Base-by-base conservation (phyloP, 1,140 invertebrate species). In the Acromyrmex charruanus region DNA sequence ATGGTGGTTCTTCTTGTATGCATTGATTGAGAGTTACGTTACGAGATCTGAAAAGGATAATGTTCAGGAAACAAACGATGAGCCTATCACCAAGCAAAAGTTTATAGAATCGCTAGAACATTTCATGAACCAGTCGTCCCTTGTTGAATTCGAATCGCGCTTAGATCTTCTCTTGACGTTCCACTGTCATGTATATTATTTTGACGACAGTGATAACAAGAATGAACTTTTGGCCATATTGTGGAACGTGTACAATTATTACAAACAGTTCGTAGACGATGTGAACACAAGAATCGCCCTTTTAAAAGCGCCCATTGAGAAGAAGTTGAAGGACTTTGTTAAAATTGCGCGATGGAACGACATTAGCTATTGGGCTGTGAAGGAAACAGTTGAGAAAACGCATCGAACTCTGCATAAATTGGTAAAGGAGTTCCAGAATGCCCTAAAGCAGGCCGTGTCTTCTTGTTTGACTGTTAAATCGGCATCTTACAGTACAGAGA, bases 341-440 rank as follows among this genome's bases (percentile, higher is more conserved):
- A 99, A 99, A 94, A 99, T 99, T 63, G 97, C 97, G n/a, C 96
- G 98, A 51, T 99, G 99, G 98, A 99, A 98, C 93, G 99, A 99
- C 92, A 97, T 99, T 1, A 99, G 98, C 92, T 99, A 99, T 93
- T 99, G 98, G 97, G 97, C 98, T n/a, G 97, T 99, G 10, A 98
- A 98, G 89, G 97, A 98, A 88, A 97, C 97, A 5, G 97, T 99
- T 3, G 97, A 98, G 35, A 99, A 98, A 94, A 97, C 98, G 1
- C 98, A 99, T 92, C 97, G 97, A 87, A 98, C 97, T 31, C 93
- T 99, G 1, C 97, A 98, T 90, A 99, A 99, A 94, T 97, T 97
- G 89, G 97, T 98, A 3, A 98, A 98, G 91, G 97, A 98, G 90
- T 99, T 97, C 95, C 96, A 97, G 89, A 96, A 96, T 68, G 82